These are phyloP conservation scores for Etheostoma perlongum DNA, from an alignment of 2,797 vertebrate species.

Conservation along the genomic window DNA sequence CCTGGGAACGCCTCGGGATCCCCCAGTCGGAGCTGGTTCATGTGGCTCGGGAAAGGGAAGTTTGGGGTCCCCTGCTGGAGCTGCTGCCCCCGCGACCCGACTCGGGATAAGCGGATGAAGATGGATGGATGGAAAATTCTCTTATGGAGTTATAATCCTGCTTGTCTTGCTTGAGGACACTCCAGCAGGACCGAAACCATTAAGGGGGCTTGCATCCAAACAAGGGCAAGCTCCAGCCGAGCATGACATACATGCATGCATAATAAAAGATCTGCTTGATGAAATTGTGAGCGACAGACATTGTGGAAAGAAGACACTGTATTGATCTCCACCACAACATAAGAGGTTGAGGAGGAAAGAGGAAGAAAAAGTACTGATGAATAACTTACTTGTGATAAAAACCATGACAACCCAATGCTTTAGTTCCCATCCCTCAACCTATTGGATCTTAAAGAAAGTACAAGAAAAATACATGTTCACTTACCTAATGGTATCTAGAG, in stretches of 20 bases:
- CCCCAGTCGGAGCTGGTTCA: no score
- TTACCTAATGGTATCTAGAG: background rate
- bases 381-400: slow-evolving; percentile 34
- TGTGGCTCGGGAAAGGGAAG: no score
- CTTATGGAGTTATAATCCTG: background rate
- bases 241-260: slow-evolving; percentile 56
- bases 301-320: slow-evolving; percentile 60
- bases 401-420: slow-evolving; percentile 6
- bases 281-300: slow-evolving; percentile 72
- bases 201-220: slow-evolving; percentile 1
- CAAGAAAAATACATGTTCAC: background rate
- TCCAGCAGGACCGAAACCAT: slow-evolving; percentile 2
- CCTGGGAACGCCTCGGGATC: no score
- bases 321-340: slow-evolving; percentile 64
- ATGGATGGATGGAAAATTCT: no score
- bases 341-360: slow-evolving; percentile 20
- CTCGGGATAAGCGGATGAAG: no score
- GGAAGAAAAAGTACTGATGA: slow-evolving; percentile 43
- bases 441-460: background rate
- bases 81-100: no score
- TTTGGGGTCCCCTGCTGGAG: no score
- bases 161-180: slow-evolving; percentile 19
- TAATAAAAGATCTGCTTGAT: slow-evolving; percentile 62
- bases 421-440: background rate
- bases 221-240: slow-evolving; percentile 12